Evolutionary conservation across 2,888 invertebrate species (phyloP).

Genomic region (Pegoplata infirma): DNA sequence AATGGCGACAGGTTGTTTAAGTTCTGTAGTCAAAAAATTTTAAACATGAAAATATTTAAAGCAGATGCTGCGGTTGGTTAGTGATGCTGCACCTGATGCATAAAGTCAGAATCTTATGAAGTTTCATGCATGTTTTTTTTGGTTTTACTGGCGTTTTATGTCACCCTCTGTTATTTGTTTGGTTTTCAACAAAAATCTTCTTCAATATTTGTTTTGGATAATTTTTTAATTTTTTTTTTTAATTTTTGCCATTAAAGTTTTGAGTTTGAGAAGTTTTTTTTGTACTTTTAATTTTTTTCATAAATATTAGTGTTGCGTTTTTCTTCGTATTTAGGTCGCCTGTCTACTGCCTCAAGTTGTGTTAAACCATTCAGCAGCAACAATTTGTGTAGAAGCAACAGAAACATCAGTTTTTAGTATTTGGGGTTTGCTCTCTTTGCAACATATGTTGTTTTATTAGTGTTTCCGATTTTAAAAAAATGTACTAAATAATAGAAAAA

Average conservation of each 20-base stretch:
- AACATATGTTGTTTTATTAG: not conserved
- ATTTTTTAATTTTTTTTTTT: slow-evolving; percentile 34
- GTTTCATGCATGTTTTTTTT: slow-evolving; percentile 14
- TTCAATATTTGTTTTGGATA: slow-evolving; percentile 24
- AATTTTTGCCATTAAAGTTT: slow-evolving; percentile 41
- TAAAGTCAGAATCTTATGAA: not conserved
- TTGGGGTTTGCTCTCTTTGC: not conserved
- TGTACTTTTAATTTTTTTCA: slow-evolving; percentile 52
- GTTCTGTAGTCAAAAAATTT: not conserved
- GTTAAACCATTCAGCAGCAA: slow-evolving; percentile 4
- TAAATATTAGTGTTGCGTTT: slow-evolving; percentile 35
- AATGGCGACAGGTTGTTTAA: slow-evolving; percentile 48
- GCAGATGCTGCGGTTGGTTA: slow-evolving; percentile 38
- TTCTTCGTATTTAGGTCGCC: slow-evolving; percentile 47
- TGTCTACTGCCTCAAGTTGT: slow-evolving; percentile 42
- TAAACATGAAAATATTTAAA: slow-evolving; percentile 19
- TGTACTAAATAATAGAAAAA: too few species aligned
- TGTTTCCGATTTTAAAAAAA: too few species aligned
- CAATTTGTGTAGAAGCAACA: too few species aligned
- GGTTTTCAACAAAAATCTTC: slow-evolving; percentile 14
- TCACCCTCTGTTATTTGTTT: slow-evolving; percentile 44
- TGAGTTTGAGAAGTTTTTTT: slow-evolving; percentile 15
- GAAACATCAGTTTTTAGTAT: slow-evolving; percentile 19
- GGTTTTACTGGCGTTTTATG: slow-evolving; percentile 44
- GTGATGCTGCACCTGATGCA: slow-evolving; percentile 56